Conservation (phyloP, 2,888 invertebrate genomes). For the Choreutis nemorana region DNA sequence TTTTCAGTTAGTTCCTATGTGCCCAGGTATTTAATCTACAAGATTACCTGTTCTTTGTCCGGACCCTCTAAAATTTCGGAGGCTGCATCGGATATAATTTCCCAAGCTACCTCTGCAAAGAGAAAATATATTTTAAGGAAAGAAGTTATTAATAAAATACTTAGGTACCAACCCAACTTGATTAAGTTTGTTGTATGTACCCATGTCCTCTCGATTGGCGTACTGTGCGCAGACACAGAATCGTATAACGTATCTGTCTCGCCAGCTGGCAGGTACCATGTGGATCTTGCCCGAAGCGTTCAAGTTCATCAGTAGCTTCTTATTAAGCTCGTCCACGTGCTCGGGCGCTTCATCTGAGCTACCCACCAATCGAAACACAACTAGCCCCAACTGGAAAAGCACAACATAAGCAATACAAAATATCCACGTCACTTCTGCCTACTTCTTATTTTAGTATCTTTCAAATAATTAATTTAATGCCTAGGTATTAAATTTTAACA, state of each 20-base stretch:
- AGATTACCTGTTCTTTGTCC: slow-evolving; percentile 68
- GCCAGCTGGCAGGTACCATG: slow-evolving; percentile 94
- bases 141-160: slow-evolving; percentile 1
- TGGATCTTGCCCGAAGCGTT: slow-evolving; percentile 96
- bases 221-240: slow-evolving; percentile 95
- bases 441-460: too few relatives aligned
- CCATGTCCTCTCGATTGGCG: slow-evolving; percentile 84
- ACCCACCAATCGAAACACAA: slow-evolving; percentile 89
- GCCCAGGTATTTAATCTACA: too few relatives aligned
- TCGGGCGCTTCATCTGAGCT: slow-evolving; percentile 38
- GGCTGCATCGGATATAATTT: slow-evolving; percentile 81
- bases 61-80: slow-evolving; percentile 79
- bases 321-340: slow-evolving; percentile 76
- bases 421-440: background rate
- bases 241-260: slow-evolving; percentile 89
- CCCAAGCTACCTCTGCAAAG: slow-evolving; percentile 81
- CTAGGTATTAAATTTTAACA: too few relatives aligned
- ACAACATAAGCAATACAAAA: too few relatives aligned
- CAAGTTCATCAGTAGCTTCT: slow-evolving; percentile 88
- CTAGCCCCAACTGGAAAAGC: slow-evolving; percentile 78
- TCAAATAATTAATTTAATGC: too few relatives aligned
- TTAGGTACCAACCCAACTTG: background rate
- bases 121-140: slow-evolving; percentile 1
- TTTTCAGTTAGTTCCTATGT: too few relatives aligned
- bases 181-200: slow-evolving; percentile 33